These are phyloP conservation scores for Eriocheir sinensis DNA, from an alignment of 1,140 invertebrate species.

Conservation along the genomic window DNA sequence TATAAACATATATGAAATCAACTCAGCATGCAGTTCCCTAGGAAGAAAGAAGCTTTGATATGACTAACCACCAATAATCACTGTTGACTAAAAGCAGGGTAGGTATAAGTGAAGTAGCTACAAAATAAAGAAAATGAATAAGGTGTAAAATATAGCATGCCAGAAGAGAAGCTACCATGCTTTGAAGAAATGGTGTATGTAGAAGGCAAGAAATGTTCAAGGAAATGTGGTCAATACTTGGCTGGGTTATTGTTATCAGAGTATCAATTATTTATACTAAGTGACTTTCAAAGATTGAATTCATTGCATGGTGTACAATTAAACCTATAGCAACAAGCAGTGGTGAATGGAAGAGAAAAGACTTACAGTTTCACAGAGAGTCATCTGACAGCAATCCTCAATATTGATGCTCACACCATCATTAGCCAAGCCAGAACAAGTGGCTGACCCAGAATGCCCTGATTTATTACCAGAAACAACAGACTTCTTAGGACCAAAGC, in stretches of 20 bases:
- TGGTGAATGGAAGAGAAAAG: neutral
- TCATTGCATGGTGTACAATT: neutral
- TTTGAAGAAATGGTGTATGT: neutral
- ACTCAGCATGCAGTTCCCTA: neutral
- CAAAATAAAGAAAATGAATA: neutral
- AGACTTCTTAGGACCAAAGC: constrained; percentile 66
- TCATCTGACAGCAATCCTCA: constrained; percentile 80
- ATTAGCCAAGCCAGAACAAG: constrained; percentile 51
- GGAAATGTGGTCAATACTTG: neutral
- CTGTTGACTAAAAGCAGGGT: neutral
- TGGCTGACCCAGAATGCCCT: neutral
- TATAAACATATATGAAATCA: neutral
- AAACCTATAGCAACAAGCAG: neutral
- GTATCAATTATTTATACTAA: too few relatives aligned
- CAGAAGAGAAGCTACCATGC: neutral
- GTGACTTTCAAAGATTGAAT: too few relatives aligned
- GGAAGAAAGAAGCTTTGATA: neutral
- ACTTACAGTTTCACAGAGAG: constrained; percentile 80
- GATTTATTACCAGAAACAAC: constrained; percentile 38
- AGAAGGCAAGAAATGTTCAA: neutral
- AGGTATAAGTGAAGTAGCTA: neutral
- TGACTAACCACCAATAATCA: neutral
- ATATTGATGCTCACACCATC: constrained; percentile 79
- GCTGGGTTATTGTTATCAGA: too few relatives aligned
- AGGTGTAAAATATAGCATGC: neutral